Conservation (phyloP, 2,888 invertebrate species). For the Andrena dorsata region DNA sequence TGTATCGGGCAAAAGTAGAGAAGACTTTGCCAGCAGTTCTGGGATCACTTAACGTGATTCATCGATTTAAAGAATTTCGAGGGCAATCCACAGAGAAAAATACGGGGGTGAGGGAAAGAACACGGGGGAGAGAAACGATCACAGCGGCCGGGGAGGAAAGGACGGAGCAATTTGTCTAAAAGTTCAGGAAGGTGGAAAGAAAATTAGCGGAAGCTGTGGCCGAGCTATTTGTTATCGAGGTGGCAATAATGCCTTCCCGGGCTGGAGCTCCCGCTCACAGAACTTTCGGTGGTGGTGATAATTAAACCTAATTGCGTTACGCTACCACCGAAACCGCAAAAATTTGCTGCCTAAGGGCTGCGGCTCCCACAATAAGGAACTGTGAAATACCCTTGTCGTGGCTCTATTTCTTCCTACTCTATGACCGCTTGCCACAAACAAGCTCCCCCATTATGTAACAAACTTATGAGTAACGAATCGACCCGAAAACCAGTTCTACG, state of each 20-base stretch:
- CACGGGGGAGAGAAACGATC: background rate
- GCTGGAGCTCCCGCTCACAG: background rate
- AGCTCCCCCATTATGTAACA: too few species aligned
- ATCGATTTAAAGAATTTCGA: slow-evolving; percentile 39
- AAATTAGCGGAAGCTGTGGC: slow-evolving; percentile 59
- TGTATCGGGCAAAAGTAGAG: background rate
- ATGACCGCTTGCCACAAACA: too few species aligned
- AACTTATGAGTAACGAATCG: too few species aligned
- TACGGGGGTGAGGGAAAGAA: slow-evolving; percentile 2
- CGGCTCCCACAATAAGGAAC: slow-evolving; percentile 14
- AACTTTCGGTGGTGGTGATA: slow-evolving; percentile 44
- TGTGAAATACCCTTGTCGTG: background rate
- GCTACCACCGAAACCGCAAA: slow-evolving; percentile 12
- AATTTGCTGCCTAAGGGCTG: slow-evolving; percentile 18
- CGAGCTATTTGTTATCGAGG: slow-evolving; percentile 61
- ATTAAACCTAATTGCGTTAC: slow-evolving; percentile 51
- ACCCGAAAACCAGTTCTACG: too few species aligned
- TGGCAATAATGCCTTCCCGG: slow-evolving; percentile 55
- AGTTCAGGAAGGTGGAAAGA: slow-evolving; percentile 59
- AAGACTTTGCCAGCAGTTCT: slow-evolving; percentile 17
- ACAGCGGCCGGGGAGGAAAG: background rate
- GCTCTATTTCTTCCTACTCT: too few species aligned
- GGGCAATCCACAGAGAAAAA: slow-evolving; percentile 22
- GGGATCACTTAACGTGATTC: slow-evolving; percentile 23
- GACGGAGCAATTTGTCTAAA: slow-evolving; percentile 61